These are phyloP conservation scores for Eupleurogrammus muticus DNA, from an alignment of 2,797 vertebrate genomes.

Conservation along the genomic window DNA sequence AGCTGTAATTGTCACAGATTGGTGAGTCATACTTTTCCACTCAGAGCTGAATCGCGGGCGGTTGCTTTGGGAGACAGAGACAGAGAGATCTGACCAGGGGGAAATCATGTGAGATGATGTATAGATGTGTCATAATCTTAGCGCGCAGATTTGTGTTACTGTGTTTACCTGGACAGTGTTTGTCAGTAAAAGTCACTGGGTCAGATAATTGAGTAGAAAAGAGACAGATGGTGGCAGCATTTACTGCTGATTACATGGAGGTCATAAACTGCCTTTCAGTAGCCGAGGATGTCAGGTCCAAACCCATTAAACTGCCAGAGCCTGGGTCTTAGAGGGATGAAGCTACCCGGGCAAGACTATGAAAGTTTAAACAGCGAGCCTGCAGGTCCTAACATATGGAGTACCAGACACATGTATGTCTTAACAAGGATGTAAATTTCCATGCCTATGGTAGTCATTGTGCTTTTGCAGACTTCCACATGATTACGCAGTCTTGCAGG, in stretches of 20 bases:
- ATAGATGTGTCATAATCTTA: conserved; percentile 54
- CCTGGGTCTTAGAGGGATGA: conserved; percentile 66
- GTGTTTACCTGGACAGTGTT: conserved; percentile 78
- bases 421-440: conserved; percentile 6
- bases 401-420: conserved; percentile 1
- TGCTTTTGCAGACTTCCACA: conserved; percentile 14
- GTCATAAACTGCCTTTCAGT: conserved; percentile 80
- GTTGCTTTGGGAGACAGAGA: conserved; percentile 36
- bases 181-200: conserved; percentile 83
- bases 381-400: conserved; percentile 9
- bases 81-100: conserved; percentile 27
- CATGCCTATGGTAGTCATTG: conserved; percentile 9
- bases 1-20: conserved; percentile 16
- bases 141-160: conserved; percentile 60
- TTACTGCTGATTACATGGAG: conserved; percentile 87
- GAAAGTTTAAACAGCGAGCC: conserved; percentile 37
- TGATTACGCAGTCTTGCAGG: background rate
- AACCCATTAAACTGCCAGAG: conserved; percentile 75
- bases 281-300: conserved; percentile 69
- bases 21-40: conserved; percentile 25
- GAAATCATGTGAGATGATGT: conserved; percentile 51
- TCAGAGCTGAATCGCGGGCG: conserved; percentile 21
- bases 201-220: conserved; percentile 85
- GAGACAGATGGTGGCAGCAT: conserved; percentile 85
- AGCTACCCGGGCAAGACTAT: conserved; percentile 40